Evolutionary conservation across 2,888 invertebrate genomes (phyloP).

Genomic region (Tryphoninae sp.): DNA sequence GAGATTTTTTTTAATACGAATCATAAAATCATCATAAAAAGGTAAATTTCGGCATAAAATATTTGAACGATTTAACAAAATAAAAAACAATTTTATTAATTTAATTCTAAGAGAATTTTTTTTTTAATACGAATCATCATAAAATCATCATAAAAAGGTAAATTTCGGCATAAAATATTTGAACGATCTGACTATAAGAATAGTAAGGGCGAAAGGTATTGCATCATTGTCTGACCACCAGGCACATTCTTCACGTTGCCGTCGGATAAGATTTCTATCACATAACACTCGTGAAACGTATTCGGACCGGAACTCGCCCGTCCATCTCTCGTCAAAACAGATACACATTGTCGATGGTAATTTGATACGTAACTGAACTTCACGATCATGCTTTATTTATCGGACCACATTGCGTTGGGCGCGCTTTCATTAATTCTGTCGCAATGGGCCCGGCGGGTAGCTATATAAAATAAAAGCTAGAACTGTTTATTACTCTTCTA

Average conservation of each 20-base stretch:
- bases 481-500: too few species aligned
- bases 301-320: background rate
- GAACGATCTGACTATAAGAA: too few species aligned
- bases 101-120: background rate
- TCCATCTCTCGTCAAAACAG: background rate
- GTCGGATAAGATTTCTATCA: slow-evolving; percentile 5
- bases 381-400: slow-evolving; percentile 3
- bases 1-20: too few species aligned
- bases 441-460: too few species aligned
- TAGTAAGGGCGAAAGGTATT: too few species aligned
- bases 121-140: background rate
- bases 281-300: slow-evolving; percentile 1
- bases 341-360: slow-evolving; percentile 24
- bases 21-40: too few species aligned
- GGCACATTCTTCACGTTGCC: slow-evolving; percentile 18
- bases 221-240: background rate
- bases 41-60: too few species aligned
- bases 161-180: background rate
- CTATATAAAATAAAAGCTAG: too few species aligned
- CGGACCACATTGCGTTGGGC: background rate
- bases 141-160: background rate
- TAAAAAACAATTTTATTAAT: background rate
- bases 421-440: too few species aligned
- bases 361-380: slow-evolving; percentile 6
- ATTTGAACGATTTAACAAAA: too few species aligned